Evolutionary conservation across 2,797 vertebrate genomes (phyloP), one percentile per base, ranked within the genome.

Genomic region (Lepus oiostolus): DNA sequence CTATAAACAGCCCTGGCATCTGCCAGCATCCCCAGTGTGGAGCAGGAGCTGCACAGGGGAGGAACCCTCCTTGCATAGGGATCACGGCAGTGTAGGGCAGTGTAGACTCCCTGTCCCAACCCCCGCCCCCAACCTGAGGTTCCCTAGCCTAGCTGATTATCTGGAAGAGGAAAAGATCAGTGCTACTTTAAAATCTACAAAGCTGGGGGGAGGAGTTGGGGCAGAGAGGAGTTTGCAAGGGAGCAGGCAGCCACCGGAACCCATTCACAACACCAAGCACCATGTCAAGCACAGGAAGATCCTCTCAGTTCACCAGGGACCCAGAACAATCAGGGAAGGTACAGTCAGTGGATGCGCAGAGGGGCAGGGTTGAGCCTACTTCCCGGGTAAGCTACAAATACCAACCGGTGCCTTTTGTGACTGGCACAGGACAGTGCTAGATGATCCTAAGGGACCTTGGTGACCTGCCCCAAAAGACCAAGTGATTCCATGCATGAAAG

Each of bases 1-100:
- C 91, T 95, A 96, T 92, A 97, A 97, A 96, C 95, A 94, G 95
- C 95, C 21, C 94, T 96, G 95, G 94, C 96, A 80, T 60, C 70
- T 91, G 95, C 85, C 90, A 67, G 63, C 28, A 85, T 79, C 72
- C 70, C 68, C 19, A n/a, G 4, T 26, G 91, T 83, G n/a, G 1
- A 74, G n/a, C 50, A 67, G 8, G 63, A 76, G 62, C 80, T 93
- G 52, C 50, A 65, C 77, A 88, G 71, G 38, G 52, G 82, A 83
- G 35, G 72, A 88, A 86, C 32, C 58, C 47, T 90, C 82, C 74
- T 88, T 47, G 32, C 74, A 90, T 2, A 24, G 10, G n/a, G 50
- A 67, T 84, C 79, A 42, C 24, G 0, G 19, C 71, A 94, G 47
- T 72, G 68, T 81, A 91, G 4, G 38, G 42, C 42, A 42, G 42